Evolutionary conservation across 1,140 invertebrate species (phyloP).

Genomic region (Hormaphis cornu): DNA sequence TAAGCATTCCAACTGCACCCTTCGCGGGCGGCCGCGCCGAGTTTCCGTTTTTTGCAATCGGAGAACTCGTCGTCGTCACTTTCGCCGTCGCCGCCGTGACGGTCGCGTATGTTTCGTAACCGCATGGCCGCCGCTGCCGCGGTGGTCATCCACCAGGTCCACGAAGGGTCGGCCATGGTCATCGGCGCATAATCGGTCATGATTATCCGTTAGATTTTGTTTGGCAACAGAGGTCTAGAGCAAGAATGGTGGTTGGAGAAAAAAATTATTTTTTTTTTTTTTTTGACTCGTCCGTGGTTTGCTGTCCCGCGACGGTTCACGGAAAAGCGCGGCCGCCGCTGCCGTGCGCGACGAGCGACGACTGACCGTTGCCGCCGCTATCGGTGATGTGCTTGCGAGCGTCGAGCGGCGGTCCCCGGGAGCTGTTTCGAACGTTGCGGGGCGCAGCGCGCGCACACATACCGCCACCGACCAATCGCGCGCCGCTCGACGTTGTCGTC

Average conservation of each 20-base stretch:
- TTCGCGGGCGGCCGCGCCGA: not conserved
- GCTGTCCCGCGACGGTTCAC: too few relatives aligned
- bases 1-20: not conserved
- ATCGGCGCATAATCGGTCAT: not conserved
- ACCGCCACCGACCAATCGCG: not conserved
- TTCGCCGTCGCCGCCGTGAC: not conserved
- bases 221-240: too few relatives aligned
- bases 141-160: constrained; percentile 7
- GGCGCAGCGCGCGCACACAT: too few relatives aligned
- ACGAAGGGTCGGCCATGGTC: not conserved
- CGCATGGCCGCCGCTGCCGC: not conserved
- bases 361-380: too few relatives aligned
- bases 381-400: too few relatives aligned
- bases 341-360: too few relatives aligned
- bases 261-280: too few relatives aligned
- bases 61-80: not conserved
- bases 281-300: too few relatives aligned
- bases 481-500: not conserved
- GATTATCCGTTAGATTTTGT: too few relatives aligned
- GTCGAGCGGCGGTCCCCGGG: too few relatives aligned
- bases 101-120: not conserved
- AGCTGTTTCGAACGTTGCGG: too few relatives aligned
- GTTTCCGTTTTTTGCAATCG: not conserved
- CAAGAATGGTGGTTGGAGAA: too few relatives aligned
- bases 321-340: not conserved